Conservation (phyloP, 2,888 invertebrate species). For the Abrostola triplasia region DNA sequence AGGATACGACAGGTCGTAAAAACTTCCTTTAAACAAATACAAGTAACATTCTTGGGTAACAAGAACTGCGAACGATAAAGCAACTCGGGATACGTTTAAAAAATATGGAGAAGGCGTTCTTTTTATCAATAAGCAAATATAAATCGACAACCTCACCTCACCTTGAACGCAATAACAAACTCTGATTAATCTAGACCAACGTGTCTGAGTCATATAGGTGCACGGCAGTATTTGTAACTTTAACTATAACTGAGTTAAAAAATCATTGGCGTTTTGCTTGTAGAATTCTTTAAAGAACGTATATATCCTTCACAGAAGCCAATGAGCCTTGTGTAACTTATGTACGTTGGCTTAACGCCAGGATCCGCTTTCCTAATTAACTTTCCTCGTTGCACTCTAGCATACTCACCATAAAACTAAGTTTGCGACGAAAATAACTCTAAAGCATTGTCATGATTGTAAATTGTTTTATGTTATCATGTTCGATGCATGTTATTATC, state of each 20-base stretch:
- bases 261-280: slow-evolving; percentile 12
- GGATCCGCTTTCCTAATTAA: slow-evolving; percentile 52
- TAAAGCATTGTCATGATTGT: slow-evolving; percentile 21
- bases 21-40: slow-evolving; percentile 44
- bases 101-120: slow-evolving; percentile 41
- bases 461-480: slow-evolving; percentile 26
- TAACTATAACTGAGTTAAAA: slow-evolving; percentile 12
- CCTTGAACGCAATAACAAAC: slow-evolving; percentile 64
- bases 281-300: slow-evolving; percentile 7
- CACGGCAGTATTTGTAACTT: slow-evolving; percentile 22
- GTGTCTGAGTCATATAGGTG: slow-evolving; percentile 55
- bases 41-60: slow-evolving; percentile 18
- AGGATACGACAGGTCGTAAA: slow-evolving; percentile 39
- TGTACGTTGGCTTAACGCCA: slow-evolving; percentile 49
- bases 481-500: slow-evolving; percentile 16
- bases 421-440: slow-evolving; percentile 35
- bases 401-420: slow-evolving; percentile 31
- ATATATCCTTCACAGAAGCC: slow-evolving; percentile 19
- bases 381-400: slow-evolving; percentile 48
- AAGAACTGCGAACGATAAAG: slow-evolving; percentile 6
- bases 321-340: slow-evolving; percentile 29
- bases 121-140: slow-evolving; percentile 47
- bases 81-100: slow-evolving; percentile 12
- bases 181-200: slow-evolving; percentile 58
- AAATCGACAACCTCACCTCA: slow-evolving; percentile 56